Evolutionary conservation across 2,888 invertebrate genomes (phyloP), one percentile per base, ranked within the genome.

Genomic region (Noctua comes): DNA sequence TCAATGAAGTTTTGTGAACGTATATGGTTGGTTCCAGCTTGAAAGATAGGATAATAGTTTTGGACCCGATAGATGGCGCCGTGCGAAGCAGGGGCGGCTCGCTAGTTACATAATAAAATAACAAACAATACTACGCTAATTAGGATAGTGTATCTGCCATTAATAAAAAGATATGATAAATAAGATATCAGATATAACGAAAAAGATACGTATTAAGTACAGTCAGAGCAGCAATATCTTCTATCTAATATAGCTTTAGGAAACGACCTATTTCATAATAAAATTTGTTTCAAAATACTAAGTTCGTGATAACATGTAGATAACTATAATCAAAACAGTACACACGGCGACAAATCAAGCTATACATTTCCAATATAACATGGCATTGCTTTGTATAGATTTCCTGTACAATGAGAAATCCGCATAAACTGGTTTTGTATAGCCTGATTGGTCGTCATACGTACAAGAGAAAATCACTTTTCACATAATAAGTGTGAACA

Each of bases 131-230:
- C n/a, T 64, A 21, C 18, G 21, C 5, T 64, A 48, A 43, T 69
- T 64, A 57, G 46, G 21, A 66, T 62, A 43, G n/a, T 78, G 27
- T 59, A 5, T 57, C 27, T 10, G 24, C 46, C n/a, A 54, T 2
- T 82, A 57, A 48, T 27, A 18, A 48, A 57, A 7, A 40, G 18
- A 54, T 70, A 80, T 36, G 57, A 79, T 51, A 43, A 46, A 36
- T 10, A 27, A 64, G 16, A 43, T 69, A 36, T 62, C 40, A 36
- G 40, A 43, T 51, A 76, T 66, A 27, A 81, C 31, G 40, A 57
- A 73, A 82, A n/a, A 40, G 6, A 64, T 16, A 57, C 24, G n/a
- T 66, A 64, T 66, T 43, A 40, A 43, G 57, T 59, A 43, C 66
- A 66, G 40, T 66, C 65, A n/a, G 1, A 65, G 65, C 40, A 66